Percentiles rank a stretch among this genome's conserved stretches.
Conservation (phyloP, 1,140 invertebrate genomes). For the Apis florea region DNA sequence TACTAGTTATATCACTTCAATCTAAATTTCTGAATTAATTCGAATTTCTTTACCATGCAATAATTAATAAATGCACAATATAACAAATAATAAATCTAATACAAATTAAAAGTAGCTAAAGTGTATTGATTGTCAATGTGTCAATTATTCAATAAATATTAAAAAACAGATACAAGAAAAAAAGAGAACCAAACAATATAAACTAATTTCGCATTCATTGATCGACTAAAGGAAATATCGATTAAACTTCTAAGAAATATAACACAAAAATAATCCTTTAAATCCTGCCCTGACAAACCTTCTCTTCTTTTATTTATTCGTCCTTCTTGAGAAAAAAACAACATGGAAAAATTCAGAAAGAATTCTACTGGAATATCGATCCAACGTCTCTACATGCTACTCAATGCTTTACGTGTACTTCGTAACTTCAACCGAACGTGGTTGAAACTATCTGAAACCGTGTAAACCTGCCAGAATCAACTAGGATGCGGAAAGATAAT, state of each 20-base stretch:
- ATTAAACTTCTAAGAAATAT: slow-evolving; percentile 52
- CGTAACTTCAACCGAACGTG: neutral
- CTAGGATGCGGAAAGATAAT: neutral
- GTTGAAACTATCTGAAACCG: neutral
- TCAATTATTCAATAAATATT: too few species aligned
- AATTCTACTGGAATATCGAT: neutral
- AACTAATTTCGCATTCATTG: slow-evolving; percentile 56
- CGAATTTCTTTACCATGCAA: too few species aligned
- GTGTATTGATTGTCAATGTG: too few species aligned
- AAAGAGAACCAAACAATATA: neutral
- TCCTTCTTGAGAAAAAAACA: neutral
- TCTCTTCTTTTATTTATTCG: neutral
- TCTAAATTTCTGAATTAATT: too few species aligned
- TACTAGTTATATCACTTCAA: too few species aligned
- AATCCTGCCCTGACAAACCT: neutral
- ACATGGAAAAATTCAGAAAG: neutral
- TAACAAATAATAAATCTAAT: too few species aligned
- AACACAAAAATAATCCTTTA: slow-evolving; percentile 43
- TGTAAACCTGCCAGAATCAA: neutral
- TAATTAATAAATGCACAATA: too few species aligned
- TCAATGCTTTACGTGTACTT: neutral
- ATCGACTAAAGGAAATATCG: slow-evolving; percentile 23
- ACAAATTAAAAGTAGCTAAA: too few species aligned
- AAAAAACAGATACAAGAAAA: neutral
- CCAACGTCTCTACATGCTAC: neutral